Evolutionary conservation across 2,113 vertebrate genomes (phyloP).

Genomic region (Mus pahari): DNA sequence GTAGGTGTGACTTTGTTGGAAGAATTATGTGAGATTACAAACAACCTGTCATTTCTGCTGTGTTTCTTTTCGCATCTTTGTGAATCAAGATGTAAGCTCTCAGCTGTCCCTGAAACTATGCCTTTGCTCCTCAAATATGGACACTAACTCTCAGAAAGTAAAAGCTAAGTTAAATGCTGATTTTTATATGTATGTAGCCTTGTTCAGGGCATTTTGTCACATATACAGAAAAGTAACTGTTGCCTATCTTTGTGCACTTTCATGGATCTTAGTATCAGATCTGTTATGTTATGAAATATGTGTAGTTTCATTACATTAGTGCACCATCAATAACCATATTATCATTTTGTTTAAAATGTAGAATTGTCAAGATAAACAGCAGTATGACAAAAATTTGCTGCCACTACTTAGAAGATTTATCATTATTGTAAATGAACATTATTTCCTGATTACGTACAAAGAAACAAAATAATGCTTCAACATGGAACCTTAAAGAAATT

Average conservation of each 20-base stretch:
- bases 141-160: not conserved
- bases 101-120: not conserved
- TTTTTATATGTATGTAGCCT: not conserved
- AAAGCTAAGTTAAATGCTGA: not conserved
- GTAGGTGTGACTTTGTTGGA: not conserved
- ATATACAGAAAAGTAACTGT: not conserved
- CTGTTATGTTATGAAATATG: conserved; percentile 23
- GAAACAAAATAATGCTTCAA: conserved; percentile 2
- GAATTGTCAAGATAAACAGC: conserved; percentile 35
- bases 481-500: not conserved
- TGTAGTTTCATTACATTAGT: conserved; percentile 31
- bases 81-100: not conserved
- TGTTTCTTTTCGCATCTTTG: not conserved
- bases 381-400: not conserved
- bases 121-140: not conserved
- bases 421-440: not conserved
- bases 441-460: conserved; percentile 54
- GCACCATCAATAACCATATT: not conserved
- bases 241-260: not conserved
- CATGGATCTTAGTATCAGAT: conserved; percentile 29
- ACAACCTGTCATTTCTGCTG: not conserved
- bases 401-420: conserved; percentile 37
- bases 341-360: conserved; percentile 40
- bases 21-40: not conserved
- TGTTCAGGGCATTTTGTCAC: not conserved